Percentiles rank a stretch among this genome's conserved stretches.
Conservation (phyloP, 2,113 vertebrate species). For the Plectropomus leopardus region DNA sequence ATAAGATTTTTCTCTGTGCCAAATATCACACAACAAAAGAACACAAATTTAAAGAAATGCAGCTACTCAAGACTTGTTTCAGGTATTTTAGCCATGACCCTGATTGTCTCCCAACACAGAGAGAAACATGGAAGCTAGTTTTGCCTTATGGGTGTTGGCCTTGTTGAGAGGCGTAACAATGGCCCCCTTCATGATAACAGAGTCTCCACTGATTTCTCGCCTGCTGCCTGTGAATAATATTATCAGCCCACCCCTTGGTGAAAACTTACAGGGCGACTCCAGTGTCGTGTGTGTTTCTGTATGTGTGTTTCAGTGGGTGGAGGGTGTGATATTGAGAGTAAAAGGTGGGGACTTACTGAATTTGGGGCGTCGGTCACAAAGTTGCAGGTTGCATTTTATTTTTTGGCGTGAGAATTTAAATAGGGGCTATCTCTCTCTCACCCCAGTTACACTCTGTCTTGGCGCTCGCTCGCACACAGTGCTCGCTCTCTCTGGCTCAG, state of each 20-base stretch:
- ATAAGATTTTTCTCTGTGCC: background rate
- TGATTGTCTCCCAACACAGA: slow-evolving; percentile 14
- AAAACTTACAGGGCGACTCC: slow-evolving; percentile 49
- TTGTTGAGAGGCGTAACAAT: slow-evolving; percentile 74
- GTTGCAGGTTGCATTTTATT: background rate
- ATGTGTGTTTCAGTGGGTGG: slow-evolving; percentile 23
- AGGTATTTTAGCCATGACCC: background rate
- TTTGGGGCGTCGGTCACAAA: slow-evolving; percentile 10
- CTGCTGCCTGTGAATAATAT: slow-evolving; percentile 77
- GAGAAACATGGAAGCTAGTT: slow-evolving; percentile 42
- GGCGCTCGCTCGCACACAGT: slow-evolving; percentile 16
- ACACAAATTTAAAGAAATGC: background rate
- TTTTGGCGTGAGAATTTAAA: slow-evolving; percentile 46
- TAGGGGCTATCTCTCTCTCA: slow-evolving; percentile 24
- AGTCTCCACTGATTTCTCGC: slow-evolving; percentile 78
- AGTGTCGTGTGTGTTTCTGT: slow-evolving; percentile 7
- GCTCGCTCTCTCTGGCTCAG: slow-evolving; percentile 30
- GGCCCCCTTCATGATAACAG: slow-evolving; percentile 80
- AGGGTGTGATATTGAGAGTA: slow-evolving; percentile 24
- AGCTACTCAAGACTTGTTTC: background rate
- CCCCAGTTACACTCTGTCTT: slow-evolving; percentile 19
- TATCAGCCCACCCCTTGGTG: slow-evolving; percentile 63
- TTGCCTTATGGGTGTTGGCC: slow-evolving; percentile 64
- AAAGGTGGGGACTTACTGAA: background rate
- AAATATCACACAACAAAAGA: background rate